These are phyloP conservation scores for Scelioninae gen. 1 DNA, from an alignment of 2,888 invertebrate genomes.

Conservation along the genomic window DNA sequence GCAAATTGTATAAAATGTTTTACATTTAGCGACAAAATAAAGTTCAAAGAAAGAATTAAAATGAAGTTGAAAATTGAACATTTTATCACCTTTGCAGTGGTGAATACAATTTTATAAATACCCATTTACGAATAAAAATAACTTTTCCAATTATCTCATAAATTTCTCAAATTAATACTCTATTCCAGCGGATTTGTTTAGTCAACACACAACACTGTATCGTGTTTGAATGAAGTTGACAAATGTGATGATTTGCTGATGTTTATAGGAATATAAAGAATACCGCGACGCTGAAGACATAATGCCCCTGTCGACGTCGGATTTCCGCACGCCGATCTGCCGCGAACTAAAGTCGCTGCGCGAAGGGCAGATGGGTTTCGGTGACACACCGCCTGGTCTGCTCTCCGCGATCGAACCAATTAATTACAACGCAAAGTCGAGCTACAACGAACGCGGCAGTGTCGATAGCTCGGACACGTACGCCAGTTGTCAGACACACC, in stretches of 20 bases:
- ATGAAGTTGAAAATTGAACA: too few species aligned
- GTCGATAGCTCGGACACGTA: conserved; percentile 95
- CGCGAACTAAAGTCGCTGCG: conserved; percentile 90
- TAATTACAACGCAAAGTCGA: conserved; percentile 72
- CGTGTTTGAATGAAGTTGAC: too few species aligned
- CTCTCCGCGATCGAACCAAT: conserved; percentile 45
- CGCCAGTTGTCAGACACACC: conserved; percentile 98
- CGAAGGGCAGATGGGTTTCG: conserved; percentile 80
- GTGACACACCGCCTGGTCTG: conserved; percentile 70
- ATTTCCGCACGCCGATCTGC: conserved; percentile 92
- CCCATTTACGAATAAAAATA: too few species aligned
- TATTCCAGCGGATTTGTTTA: too few species aligned
- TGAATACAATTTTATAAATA: too few species aligned
- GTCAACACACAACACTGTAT: too few species aligned
- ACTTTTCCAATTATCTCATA: too few species aligned
- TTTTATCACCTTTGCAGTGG: too few species aligned
- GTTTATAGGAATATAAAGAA: conserved; percentile 93
- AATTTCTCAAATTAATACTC: too few species aligned
- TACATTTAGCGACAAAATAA: too few species aligned
- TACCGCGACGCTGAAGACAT: conserved; percentile 95
- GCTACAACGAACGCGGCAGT: conserved; percentile 85
- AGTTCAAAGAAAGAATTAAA: too few species aligned
- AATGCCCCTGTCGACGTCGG: conserved; percentile 93
- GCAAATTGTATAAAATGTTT: too few species aligned
- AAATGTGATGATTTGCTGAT: conserved; percentile 50